These are phyloP conservation scores for Atta colombica DNA, from an alignment of 1,140 invertebrate species.

Conservation along the genomic window DNA sequence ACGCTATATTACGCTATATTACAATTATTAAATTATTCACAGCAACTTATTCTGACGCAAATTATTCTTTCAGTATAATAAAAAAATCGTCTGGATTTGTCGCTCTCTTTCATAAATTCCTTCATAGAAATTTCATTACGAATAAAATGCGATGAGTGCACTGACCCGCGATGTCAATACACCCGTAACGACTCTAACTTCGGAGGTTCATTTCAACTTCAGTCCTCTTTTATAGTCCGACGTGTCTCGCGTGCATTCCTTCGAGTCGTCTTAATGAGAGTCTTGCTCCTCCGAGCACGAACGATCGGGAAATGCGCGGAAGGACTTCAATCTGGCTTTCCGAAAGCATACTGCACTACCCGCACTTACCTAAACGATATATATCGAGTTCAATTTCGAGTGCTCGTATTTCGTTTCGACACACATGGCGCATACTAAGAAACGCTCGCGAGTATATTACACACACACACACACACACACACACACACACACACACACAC, in stretches of 20 bases:
- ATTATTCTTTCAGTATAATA: background rate
- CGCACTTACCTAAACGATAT: constrained; percentile 38
- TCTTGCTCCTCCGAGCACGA: constrained; percentile 43
- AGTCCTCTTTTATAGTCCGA: constrained; percentile 37
- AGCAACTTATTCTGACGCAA: background rate
- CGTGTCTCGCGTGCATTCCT: constrained; percentile 45
- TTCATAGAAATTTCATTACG: background rate
- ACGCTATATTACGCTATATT: background rate
- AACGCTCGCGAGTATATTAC: background rate
- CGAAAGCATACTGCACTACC: constrained; percentile 10
- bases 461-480: background rate
- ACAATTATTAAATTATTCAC: background rate
- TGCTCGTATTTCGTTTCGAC: constrained; percentile 73
- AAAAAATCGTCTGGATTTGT: background rate
- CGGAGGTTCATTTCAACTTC: constrained; percentile 15
- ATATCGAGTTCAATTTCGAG: constrained; percentile 77
- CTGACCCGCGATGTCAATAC: constrained; percentile 2
- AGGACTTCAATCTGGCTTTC: constrained; percentile 51
- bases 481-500: background rate
- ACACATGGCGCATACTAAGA: background rate
- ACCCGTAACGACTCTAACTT: constrained; percentile 43
- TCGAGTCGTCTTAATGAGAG: constrained; percentile 42
- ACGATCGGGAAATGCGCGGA: constrained; percentile 42
- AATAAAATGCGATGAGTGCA: constrained; percentile 14
- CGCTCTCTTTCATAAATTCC: background rate